Evolutionary conservation across 2,888 invertebrate species (phyloP).

Genomic region (Drosophila longiperda): DNA sequence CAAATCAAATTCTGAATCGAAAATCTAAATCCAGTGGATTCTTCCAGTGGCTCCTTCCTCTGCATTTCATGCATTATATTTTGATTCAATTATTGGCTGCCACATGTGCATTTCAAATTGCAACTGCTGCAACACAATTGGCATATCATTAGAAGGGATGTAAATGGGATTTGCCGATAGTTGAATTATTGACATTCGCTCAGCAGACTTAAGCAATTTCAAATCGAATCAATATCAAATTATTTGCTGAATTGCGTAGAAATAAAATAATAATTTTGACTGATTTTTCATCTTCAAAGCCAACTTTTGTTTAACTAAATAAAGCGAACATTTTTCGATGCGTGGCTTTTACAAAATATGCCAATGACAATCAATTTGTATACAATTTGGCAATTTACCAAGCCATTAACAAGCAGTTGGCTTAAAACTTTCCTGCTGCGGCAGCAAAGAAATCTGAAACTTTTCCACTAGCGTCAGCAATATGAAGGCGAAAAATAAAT

Average conservation of each 20-base stretch:
- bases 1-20: constrained; percentile 41
- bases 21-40: constrained; percentile 35
- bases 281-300: background rate
- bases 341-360: background rate
- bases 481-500: constrained; percentile 44
- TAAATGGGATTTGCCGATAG: constrained; percentile 1
- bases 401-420: constrained; percentile 42
- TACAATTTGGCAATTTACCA: constrained; percentile 40
- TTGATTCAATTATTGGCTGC: constrained; percentile 50
- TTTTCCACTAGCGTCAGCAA: constrained; percentile 38
- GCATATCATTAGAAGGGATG: constrained; percentile 5
- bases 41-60: background rate
- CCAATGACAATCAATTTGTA: constrained; percentile 46
- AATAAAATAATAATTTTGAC: background rate
- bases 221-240: background rate
- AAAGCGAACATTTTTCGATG: background rate
- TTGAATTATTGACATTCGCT: constrained; percentile 8
- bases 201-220: background rate
- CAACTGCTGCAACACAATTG: constrained; percentile 8
- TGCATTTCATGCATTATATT: constrained; percentile 22
- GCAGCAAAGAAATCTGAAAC: constrained; percentile 11
- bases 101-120: constrained; percentile 32
- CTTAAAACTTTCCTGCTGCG: constrained; percentile 20
- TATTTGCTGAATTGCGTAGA: background rate
- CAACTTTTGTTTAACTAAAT: background rate